Conservation (phyloP, 2,113 vertebrate species). For the Solenodon paradoxus region DNA sequence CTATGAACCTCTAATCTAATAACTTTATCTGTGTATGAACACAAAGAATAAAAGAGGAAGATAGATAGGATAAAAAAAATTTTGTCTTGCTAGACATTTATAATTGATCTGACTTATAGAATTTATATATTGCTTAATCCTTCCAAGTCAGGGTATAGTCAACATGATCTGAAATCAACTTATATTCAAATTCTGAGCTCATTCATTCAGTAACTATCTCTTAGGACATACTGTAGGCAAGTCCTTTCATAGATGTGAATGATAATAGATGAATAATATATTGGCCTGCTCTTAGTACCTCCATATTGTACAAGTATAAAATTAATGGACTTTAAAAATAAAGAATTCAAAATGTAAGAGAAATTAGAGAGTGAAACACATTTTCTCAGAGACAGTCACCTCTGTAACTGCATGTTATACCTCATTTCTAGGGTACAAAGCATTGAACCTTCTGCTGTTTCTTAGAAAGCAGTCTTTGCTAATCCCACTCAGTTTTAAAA, state of each 20-base stretch:
- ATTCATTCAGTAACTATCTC: neutral
- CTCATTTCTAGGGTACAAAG: neutral
- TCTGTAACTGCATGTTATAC: rapidly evolving
- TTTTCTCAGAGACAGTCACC: neutral
- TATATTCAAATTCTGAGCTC: neutral
- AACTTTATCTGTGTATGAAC: neutral
- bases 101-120: neutral
- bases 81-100: neutral
- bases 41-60: neutral
- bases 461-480: neutral
- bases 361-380: neutral
- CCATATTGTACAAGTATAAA: neutral
- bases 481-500: neutral
- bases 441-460: neutral
- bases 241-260: neutral
- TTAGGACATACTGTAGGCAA: neutral
- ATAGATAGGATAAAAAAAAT: too few species aligned
- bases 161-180: neutral
- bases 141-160: neutral
- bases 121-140: neutral
- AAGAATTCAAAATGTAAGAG: neutral
- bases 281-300: neutral
- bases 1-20: neutral
- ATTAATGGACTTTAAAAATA: neutral
- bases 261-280: neutral